phyloP scores from a whole-genome alignment of 2,113 vertebrate species.

The Psittacara wagleri region DNA sequence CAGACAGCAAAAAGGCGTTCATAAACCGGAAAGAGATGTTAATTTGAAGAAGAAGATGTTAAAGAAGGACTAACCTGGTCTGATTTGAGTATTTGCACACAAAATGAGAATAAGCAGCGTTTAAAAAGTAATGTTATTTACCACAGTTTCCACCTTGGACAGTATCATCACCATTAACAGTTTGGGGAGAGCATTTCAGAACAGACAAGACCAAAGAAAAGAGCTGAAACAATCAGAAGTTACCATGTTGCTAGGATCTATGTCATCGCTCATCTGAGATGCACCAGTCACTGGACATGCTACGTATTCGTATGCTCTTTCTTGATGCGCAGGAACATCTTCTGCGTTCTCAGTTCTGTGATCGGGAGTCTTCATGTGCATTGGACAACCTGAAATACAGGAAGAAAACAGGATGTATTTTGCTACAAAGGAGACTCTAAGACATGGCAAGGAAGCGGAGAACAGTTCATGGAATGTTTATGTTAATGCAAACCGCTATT shows the following conservation, averaged over 20 bases:
- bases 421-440: not conserved
- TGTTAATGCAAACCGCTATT: not conserved
- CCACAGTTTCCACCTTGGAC: not conserved
- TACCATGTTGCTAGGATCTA: constrained; percentile 95
- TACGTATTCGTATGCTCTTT: constrained; percentile 86
- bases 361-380: constrained; percentile 69
- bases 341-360: not conserved
- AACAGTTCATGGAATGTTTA: not conserved
- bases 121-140: not conserved
- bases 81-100: not conserved
- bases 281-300: constrained; percentile 83
- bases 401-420: not conserved
- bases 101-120: not conserved
- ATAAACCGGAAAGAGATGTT: not conserved
- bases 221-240: not conserved
- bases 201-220: not conserved
- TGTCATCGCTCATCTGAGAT: constrained; percentile 66
- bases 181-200: not conserved
- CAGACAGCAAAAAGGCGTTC: not conserved
- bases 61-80: not conserved
- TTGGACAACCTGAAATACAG: constrained; percentile 74
- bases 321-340: constrained; percentile 82
- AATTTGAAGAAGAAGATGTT: not conserved
- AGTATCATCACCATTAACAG: not conserved
- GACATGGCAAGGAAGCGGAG: not conserved